Conservation (phyloP, 2,797 vertebrate genomes). For the Gymnocypris eckloni region DNA sequence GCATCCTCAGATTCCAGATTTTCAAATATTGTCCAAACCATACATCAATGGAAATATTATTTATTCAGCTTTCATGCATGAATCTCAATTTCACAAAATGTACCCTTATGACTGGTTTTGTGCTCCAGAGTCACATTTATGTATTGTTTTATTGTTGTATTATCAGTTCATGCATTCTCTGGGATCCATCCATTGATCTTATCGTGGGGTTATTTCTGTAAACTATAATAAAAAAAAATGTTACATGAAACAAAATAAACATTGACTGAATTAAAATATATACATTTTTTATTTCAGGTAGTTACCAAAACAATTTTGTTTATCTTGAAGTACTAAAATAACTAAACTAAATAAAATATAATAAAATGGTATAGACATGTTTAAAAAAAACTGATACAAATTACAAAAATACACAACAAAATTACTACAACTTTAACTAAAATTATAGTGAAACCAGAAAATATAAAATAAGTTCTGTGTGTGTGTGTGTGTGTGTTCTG, state of each 20-base stretch:
- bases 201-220: background rate
- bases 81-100: too few relatives aligned
- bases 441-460: background rate
- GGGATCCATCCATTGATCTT: background rate
- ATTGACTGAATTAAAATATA: background rate
- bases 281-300: too few relatives aligned
- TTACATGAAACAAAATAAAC: background rate
- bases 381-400: background rate
- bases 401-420: background rate
- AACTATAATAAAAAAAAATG: background rate
- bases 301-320: background rate
- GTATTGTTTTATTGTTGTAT: too few relatives aligned
- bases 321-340: background rate
- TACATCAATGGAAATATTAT: too few relatives aligned
- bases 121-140: too few relatives aligned
- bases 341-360: background rate
- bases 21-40: too few relatives aligned
- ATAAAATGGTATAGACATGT: background rate
- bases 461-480: background rate
- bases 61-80: too few relatives aligned
- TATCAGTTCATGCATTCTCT: background rate
- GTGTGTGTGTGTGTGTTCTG: too few relatives aligned
- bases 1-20: too few relatives aligned
- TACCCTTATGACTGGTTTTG: too few relatives aligned
- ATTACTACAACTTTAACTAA: background rate